A percentile compares a stretch with the other conserved stretches of the same genome.
These are phyloP conservation scores for Gymnothorax reevesii DNA, from an alignment of 2,797 vertebrate genomes.

Conservation along the genomic window DNA sequence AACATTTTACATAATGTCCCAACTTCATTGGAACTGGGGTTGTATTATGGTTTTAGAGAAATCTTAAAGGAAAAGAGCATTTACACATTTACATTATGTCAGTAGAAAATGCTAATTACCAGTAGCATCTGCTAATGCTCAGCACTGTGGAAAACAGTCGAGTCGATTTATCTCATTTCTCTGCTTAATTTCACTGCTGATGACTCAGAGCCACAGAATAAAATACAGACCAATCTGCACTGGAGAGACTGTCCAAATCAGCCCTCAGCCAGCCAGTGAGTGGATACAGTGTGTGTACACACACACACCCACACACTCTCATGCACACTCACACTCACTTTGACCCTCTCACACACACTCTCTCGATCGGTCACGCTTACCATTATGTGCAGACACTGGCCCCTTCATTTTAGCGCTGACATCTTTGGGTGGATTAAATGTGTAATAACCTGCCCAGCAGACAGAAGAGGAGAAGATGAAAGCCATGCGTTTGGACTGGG, in stretches of 20 bases:
- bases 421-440: neutral
- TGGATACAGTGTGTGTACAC: neutral
- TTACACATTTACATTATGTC: neutral
- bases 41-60: neutral
- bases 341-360: no score
- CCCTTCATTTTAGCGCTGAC: neutral
- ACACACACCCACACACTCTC: neutral
- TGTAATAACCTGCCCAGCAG: neutral
- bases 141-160: neutral
- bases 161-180: neutral
- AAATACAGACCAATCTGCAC: neutral
- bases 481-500: neutral
- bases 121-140: constrained; percentile 1
- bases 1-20: no score
- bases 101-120: neutral
- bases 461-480: neutral
- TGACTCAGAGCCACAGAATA: neutral
- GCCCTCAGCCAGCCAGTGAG: neutral
- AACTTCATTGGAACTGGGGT: no score
- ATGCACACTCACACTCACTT: neutral
- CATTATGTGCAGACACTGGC: neutral
- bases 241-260: neutral
- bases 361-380: neutral
- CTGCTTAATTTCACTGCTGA: neutral
- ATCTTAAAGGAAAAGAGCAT: neutral